These are phyloP conservation scores for Xestia rhomboidea DNA, from an alignment of 2,888 invertebrate genomes.

Conservation along the genomic window DNA sequence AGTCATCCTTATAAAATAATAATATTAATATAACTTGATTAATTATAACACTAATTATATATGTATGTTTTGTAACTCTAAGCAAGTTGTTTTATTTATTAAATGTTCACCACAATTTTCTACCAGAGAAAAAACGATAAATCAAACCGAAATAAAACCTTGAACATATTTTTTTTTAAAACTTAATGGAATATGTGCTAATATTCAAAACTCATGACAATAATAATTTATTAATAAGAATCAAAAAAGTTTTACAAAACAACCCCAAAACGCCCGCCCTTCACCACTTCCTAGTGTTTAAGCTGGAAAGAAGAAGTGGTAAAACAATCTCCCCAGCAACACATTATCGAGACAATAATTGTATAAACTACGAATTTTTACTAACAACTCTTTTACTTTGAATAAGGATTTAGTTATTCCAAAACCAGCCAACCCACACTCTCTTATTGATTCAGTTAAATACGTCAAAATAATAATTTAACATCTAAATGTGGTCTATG, in stretches of 20 bases:
- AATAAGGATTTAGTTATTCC: background rate
- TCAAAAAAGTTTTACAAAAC: no score
- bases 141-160: background rate
- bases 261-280: no score
- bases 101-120: background rate
- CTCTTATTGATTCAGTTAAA: background rate
- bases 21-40: slow-evolving; percentile 1
- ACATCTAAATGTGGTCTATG: background rate
- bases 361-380: background rate
- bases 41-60: background rate
- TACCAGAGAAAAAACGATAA: background rate
- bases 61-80: slow-evolving; percentile 21
- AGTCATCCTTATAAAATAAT: slow-evolving; percentile 5
- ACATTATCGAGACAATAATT: background rate
- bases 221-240: background rate
- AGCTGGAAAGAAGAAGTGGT: no score
- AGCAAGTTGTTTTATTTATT: slow-evolving; percentile 4
- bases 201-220: background rate
- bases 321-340: background rate
- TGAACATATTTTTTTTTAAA: background rate
- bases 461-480: background rate
- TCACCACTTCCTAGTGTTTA: no score
- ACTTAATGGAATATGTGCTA: background rate
- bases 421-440: background rate
- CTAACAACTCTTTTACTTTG: background rate